Evolutionary conservation across 2,888 invertebrate species (phyloP), one percentile per base, ranked within the genome.

Genomic region (Leptinotarsa haldemani): DNA sequence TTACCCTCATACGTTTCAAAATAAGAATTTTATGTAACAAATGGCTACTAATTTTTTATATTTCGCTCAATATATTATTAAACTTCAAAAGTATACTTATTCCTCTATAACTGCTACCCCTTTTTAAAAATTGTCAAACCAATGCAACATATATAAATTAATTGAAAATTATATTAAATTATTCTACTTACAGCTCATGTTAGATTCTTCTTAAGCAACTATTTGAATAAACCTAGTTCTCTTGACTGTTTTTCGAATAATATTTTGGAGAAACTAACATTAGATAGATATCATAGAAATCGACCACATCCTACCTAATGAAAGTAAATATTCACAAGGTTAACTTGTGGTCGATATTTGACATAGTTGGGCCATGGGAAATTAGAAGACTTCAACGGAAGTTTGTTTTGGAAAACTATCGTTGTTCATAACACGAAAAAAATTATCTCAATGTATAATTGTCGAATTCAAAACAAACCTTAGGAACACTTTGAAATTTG

Each of bases 341-440:
- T 56, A 56, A 12, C 56, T 56, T 56, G 56, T 56, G 56, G 25
- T 56, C 56, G 20, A 56, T 20, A 22, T 50, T 50, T 22, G 15
- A 56, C 13, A 4, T 22, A 20, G 5, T 50, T 56, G 15, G 56
- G 56, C 15, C 56, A 56, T 56, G 56, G 25, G 9, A 53, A 9
- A n/a, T 50, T 7, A 50, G 0, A 13, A 50, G 50, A 50, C 40
- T 40, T 9, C 9, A 40, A 40, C 0, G 9, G 9, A 9, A 40
- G 9, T 40, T 3, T 9, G 40, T 40, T 30, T 40, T 40, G 40
- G 40, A 40, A 40, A 40, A 40, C 9, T 40, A 40, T 12, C 40
- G 40, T 40, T 40, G 40, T 12, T 40, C 40, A 40, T 40, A 40
- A 12, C 3, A 12, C 9, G 9, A 40, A 40, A 9, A 40, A 40